A percentile compares a stretch with the other conserved stretches of the same genome.
These are phyloP conservation scores for Lamproptera curius DNA, from an alignment of 2,888 invertebrate genomes.

Conservation along the genomic window DNA sequence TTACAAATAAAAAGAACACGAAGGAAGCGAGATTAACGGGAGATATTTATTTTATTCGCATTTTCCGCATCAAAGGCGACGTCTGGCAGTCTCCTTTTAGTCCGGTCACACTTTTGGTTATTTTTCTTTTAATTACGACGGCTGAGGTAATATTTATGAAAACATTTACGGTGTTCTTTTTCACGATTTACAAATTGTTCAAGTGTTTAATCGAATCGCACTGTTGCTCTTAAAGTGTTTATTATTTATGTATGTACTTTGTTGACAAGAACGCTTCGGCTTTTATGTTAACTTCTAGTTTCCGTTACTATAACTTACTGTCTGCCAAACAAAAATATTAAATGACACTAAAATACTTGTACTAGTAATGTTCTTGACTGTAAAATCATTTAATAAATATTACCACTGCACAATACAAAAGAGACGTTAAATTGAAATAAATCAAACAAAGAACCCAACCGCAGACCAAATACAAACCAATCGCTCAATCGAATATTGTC, in stretches of 20 bases:
- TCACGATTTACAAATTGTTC: too few relatives aligned
- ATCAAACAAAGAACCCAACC: too few relatives aligned
- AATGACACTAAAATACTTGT: background rate
- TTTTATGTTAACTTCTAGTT: too few relatives aligned
- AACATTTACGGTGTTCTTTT: background rate
- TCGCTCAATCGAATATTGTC: background rate
- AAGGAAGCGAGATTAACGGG: background rate
- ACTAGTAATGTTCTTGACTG: background rate
- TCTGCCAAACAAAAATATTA: too few relatives aligned
- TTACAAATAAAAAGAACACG: background rate
- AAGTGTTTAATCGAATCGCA: too few relatives aligned
- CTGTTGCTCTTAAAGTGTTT: too few relatives aligned
- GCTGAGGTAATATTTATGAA: background rate
- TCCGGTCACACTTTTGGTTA: constrained; percentile 1
- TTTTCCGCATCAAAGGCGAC: constrained; percentile 13
- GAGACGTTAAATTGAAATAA: too few relatives aligned
- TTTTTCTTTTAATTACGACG: background rate
- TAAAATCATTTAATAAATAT: background rate
- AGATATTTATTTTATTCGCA: background rate
- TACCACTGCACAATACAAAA: background rate
- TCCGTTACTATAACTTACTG: too few relatives aligned
- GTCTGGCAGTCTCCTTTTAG: constrained; percentile 2
- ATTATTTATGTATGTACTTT: too few relatives aligned
- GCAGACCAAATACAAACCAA: too few relatives aligned
- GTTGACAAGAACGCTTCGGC: too few relatives aligned